A percentile compares a stretch with the other conserved stretches of the same genome.
Evolutionary conservation across 2,888 invertebrate genomes (phyloP).

Genomic region (Pantelozetes paolii): DNA sequence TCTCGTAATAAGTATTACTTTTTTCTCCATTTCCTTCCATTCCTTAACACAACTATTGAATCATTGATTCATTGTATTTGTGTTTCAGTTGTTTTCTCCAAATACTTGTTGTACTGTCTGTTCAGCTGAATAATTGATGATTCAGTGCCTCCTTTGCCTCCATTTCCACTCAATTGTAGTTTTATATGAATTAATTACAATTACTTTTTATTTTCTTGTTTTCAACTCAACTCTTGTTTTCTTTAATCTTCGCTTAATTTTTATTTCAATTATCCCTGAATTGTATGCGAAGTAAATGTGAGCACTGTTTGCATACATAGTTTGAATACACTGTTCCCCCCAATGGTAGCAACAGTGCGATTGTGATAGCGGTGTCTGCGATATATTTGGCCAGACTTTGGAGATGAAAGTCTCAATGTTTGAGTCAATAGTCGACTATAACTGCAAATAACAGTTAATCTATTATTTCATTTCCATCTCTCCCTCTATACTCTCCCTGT

Average conservation of each 20-base stretch:
- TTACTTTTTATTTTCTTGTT: background rate
- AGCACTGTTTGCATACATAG: slow-evolving; percentile 10
- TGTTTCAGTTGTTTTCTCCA: background rate
- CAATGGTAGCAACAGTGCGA: background rate
- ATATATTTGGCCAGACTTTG: background rate
- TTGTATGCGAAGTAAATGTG: slow-evolving; percentile 2
- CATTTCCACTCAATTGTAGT: background rate
- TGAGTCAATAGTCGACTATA: slow-evolving; percentile 13
- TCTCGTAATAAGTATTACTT: background rate
- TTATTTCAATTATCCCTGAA: background rate
- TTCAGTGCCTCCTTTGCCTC: background rate
- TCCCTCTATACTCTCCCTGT: background rate
- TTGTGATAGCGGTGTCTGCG: background rate
- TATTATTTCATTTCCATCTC: slow-evolving; percentile 9
- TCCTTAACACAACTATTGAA: background rate
- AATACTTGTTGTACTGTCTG: slow-evolving; percentile 2
- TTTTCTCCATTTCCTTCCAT: slow-evolving; percentile 2
- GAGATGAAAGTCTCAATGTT: slow-evolving; percentile 6
- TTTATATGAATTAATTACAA: slow-evolving; percentile 18
- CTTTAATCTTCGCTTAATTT: background rate
- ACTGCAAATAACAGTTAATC: slow-evolving; percentile 31
- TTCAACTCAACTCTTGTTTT: background rate
- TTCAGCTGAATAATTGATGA: slow-evolving; percentile 20
- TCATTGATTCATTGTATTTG: background rate
- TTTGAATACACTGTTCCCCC: background rate